Evolutionary conservation across 2,888 invertebrate genomes (phyloP), one percentile per base, ranked within the genome.

Genomic region (Minunthozetes semirufus): DNA sequence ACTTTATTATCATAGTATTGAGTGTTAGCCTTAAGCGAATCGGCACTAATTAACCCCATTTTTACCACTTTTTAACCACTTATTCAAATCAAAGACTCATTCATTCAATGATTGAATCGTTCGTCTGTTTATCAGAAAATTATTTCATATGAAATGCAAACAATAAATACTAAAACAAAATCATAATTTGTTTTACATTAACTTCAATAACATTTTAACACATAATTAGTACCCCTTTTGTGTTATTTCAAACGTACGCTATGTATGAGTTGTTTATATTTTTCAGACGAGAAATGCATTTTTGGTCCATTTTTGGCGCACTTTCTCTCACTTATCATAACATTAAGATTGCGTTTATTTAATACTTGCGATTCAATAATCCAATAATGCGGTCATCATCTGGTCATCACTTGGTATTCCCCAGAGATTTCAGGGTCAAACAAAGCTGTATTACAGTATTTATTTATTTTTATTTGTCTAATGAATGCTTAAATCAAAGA

Each of bases 221-320:
- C 13, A 19, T 2, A 66, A 66, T 27, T 9, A 8, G 11, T 4
- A 9, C 15, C 22, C 63, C 17, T 8, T 19, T n/a, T 3, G 6
- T n/a, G 11, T 38, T 19, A 5, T 15, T 4, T 15, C 11, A 19
- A 2, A 66, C 63, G 19, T 66, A 19, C 1, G 19, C 11, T 19
- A 42, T 66, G 63, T 19, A n/a, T 25, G 25, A 25, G 8, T 5
- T 38, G 25, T 22, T 48, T 68, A n/a, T 59, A 48, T 46, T 48
- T 70, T 70, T 70, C 48, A 8, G 9, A 15, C 48, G 48, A 46
- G 70, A 70, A 70, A 70, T 70, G 70, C 70, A 42, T 2, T 66
- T 38, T 66, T 66, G 33, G 63, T 22, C 11, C 38, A 42, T n/a
- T 33, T 25, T 56, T 56, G 6, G 2, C 56, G 25, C 6, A 25